Evolutionary conservation across 1,140 invertebrate species (phyloP), one percentile per base, ranked within the genome.

Genomic region (Drosophila micromelanica): DNA sequence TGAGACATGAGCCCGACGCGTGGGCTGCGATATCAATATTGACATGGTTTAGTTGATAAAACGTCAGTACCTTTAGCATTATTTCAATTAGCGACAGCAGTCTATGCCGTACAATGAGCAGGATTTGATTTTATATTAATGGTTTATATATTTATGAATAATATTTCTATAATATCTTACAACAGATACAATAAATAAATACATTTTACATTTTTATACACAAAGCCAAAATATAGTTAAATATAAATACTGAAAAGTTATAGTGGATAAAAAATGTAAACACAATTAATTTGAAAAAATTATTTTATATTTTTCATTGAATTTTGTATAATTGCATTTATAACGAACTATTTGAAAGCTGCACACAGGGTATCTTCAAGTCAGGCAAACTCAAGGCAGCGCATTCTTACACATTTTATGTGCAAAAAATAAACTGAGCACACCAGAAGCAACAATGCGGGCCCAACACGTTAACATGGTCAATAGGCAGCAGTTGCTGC

Each of bases 41-140:
- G 55, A 63, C 81, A 76, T 73, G 69, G 37, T 40, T 35, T 7
- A 8, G 51, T 32, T 71, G 55, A 78, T 81, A 82, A 82, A 81
- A 57, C 68, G 63, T 30, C 57, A 68, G 38, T 56, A 48, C 70
- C 60, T 15, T 61, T 61, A 23, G 42, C 40, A 68, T 60, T 68
- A 68, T 68, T 63, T 60, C 55, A 57, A 46, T 60, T 32, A 32
- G 37, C 55, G 55, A 48, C 49, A 40, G 46, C 38, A 27, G 27
- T 6, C 17, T 1, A 17, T 17, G 17, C 17, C 27, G 1, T 27
- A 27, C 4, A 27, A 27, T 0, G 5, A 27, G 27, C 20, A 7
- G 6, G 5, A 0, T 6, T 32, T 32, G 5, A 32, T 32, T 7
- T 32, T 32, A 32, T 32, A 7, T 32, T 32, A 5, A 32, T 6